Percentiles rank a stretch among this genome's conserved stretches.
Conservation (phyloP, 2,113 vertebrate genomes). For the Aix galericulata region DNA sequence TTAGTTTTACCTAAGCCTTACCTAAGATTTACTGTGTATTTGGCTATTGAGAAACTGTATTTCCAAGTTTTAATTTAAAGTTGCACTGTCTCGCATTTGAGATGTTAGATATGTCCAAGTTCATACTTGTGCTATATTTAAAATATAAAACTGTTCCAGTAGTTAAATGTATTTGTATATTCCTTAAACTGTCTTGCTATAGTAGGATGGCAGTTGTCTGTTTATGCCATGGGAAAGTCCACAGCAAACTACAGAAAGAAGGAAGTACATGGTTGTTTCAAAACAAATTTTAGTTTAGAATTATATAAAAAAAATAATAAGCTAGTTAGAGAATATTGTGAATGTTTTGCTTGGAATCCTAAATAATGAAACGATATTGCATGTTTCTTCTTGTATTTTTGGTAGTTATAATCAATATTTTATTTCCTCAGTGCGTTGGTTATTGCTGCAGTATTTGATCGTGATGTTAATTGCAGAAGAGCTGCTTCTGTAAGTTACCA, state of each 20-base stretch:
- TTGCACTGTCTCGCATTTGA: neutral
- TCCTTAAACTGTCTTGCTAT: neutral
- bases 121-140: neutral
- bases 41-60: conserved; percentile 15
- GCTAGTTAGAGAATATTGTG: neutral
- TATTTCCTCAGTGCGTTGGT: conserved; percentile 81
- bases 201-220: neutral
- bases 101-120: neutral
- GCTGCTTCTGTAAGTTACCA: conserved; percentile 87
- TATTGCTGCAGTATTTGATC: conserved; percentile 87
- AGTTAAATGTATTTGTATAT: neutral
- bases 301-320: neutral
- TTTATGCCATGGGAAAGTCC: neutral
- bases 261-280: neutral
- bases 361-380: neutral
- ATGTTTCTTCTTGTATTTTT: neutral
- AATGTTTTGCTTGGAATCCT: neutral
- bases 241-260: neutral
- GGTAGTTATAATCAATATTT: neutral
- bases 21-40: neutral
- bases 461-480: conserved; percentile 88
- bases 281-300: neutral
- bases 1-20: neutral
- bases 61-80: conserved; percentile 18
- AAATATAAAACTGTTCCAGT: neutral